A percentile compares a stretch with the other conserved stretches of the same genome.
phyloP scores from a whole-genome alignment of 2,113 vertebrate genomes.

The Donacobius atricapilla region DNA sequence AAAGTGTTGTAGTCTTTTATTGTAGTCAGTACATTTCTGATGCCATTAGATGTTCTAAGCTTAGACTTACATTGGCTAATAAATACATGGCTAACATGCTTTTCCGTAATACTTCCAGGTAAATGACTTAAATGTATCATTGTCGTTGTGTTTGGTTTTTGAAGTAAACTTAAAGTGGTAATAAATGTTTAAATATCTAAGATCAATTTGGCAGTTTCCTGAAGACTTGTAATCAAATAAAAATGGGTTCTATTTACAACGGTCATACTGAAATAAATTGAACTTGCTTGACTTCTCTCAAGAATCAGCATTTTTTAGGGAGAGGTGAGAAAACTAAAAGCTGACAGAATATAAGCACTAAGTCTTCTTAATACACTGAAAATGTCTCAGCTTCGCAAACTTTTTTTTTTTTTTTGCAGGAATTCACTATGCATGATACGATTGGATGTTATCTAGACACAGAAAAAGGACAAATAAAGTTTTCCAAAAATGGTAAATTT shows the following conservation, averaged over 20 bases:
- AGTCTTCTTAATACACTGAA: background rate
- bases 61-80: background rate
- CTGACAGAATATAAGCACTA: background rate
- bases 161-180: background rate
- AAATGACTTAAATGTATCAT: background rate
- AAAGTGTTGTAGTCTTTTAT: background rate
- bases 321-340: background rate
- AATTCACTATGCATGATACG: constrained; percentile 97
- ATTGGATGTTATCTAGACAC: constrained; percentile 91
- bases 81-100: background rate
- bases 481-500: constrained; percentile 90
- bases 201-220: background rate
- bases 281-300: background rate
- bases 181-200: background rate
- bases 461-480: constrained; percentile 85
- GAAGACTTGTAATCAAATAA: background rate
- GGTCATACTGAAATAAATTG: background rate
- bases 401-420: constrained; percentile 67
- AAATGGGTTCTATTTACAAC: background rate
- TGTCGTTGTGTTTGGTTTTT: background rate
- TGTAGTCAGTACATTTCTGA: background rate
- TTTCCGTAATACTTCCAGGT: background rate
- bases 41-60: background rate
- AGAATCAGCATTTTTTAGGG: background rate
- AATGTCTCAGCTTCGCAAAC: background rate